Evolutionary conservation across 1,140 invertebrate species (phyloP).

Genomic region (Epicauta chinensis): DNA sequence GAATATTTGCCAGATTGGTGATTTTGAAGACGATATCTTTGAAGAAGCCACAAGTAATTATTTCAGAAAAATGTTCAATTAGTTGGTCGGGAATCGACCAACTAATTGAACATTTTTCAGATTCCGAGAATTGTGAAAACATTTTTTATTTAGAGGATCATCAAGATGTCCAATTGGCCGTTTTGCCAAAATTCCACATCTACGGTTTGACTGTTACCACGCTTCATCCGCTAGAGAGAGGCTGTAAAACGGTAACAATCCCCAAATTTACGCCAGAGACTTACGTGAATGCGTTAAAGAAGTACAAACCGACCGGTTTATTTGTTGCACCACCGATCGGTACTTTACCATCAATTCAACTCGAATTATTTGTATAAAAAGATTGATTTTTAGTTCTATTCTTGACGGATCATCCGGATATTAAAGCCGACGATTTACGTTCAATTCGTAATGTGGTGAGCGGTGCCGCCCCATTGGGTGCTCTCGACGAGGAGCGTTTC

Average conservation of each 20-base stretch:
- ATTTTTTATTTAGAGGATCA: slow-evolving; percentile 37
- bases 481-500: slow-evolving; percentile 39
- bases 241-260: slow-evolving; percentile 61
- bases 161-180: slow-evolving; percentile 49
- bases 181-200: slow-evolving; percentile 81
- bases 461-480: slow-evolving; percentile 63
- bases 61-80: too few relatives aligned
- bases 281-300: slow-evolving; percentile 50
- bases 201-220: slow-evolving; percentile 61
- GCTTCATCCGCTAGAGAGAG: slow-evolving; percentile 52
- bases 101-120: too few relatives aligned
- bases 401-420: slow-evolving; percentile 5
- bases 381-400: slow-evolving; percentile 11
- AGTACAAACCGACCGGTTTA: slow-evolving; percentile 49
- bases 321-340: slow-evolving; percentile 55
- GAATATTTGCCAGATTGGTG: slow-evolving; percentile 42
- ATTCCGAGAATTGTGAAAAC: too few relatives aligned
- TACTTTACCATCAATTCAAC: slow-evolving; percentile 11
- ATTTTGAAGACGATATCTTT: slow-evolving; percentile 13
- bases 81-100: too few relatives aligned
- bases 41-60: slow-evolving; percentile 18
- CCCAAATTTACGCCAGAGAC: slow-evolving; percentile 64
- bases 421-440: slow-evolving; percentile 6
- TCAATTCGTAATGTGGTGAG: slow-evolving; percentile 49
- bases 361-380: slow-evolving; percentile 24